These are phyloP conservation scores for Phylloscopus whistleri DNA, from an alignment of 2,113 vertebrate genomes.

Conservation along the genomic window DNA sequence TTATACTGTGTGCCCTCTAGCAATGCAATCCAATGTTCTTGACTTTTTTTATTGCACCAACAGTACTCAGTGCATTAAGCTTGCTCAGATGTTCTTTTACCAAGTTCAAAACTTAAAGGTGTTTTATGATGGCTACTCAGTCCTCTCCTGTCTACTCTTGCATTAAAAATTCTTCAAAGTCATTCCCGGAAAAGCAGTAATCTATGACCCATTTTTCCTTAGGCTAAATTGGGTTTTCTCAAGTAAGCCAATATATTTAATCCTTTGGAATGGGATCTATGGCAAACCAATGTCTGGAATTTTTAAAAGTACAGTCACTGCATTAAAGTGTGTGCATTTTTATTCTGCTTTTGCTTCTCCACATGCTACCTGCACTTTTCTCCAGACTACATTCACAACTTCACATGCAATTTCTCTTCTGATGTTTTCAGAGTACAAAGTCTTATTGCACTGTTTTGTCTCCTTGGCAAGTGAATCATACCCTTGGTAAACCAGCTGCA, in stretches of 20 bases:
- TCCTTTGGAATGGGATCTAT: not conserved
- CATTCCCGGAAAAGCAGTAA: not conserved
- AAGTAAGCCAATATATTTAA: not conserved
- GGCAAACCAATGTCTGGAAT: not conserved
- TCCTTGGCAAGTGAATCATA: not conserved
- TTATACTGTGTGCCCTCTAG: constrained; percentile 42
- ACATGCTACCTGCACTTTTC: not conserved
- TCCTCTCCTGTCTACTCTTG: not conserved
- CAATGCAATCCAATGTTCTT: constrained; percentile 31
- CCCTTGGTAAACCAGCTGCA: not conserved
- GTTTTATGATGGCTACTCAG: not conserved
- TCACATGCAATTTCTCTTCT: not conserved
- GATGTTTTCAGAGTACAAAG: not conserved
- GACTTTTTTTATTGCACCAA: constrained; percentile 12
- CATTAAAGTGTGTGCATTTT: not conserved
- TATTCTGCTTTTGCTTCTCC: not conserved
- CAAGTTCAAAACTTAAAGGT: not conserved
- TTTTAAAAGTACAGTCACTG: not conserved
- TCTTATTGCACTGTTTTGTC: not conserved
- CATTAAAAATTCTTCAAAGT: constrained; percentile 32
- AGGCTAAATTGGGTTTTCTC: not conserved
- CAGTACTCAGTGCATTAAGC: not conserved
- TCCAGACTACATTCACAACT: not conserved
- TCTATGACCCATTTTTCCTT: not conserved
- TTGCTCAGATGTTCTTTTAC: not conserved